Evolutionary conservation across 2,888 invertebrate genomes (phyloP), one percentile per base, ranked within the genome.

Genomic region (Zonitis immaculata): DNA sequence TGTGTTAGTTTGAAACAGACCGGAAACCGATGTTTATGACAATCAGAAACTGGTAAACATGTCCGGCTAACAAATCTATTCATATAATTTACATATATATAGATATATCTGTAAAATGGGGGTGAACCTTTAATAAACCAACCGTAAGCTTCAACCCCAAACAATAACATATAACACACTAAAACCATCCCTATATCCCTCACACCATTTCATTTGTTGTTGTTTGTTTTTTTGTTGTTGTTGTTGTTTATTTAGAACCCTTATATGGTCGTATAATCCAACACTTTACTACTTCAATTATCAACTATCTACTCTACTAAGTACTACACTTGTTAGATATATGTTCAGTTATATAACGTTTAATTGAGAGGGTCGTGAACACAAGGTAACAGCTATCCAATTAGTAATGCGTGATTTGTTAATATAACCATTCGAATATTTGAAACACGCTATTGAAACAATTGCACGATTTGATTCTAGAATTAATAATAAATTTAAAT

Each of bases 1-100:
- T 35, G 14, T 12, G 30, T 11, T 9, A 16, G 7, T 35, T 35
- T 35, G 18, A 35, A 52, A 51, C 56, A 52, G 43, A 54, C 54
- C 52, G 60, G 58, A 61, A 63, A 62, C 64, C 65, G 57, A 64
- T 61, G 61, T 66, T 66, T 66, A 66, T 64, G 63, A 61, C 62
- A 61, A 60, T 61, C 52, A 55, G 47, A 52, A 49, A 46, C 47
- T 56, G 57, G 51, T 55, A 57, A 59, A 63, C 57, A 61, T 51
- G 57, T 51, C 58, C 49, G 44, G 55, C 28, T 12, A 39, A 12
- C 48, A 14, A 26, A 28, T 51, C 53, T 32, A 32, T 16, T 9
- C 35, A 14, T 30, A 25, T n/a, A n/a, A n/a, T n/a, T n/a, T n/a
- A n/a, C n/a, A n/a, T n/a, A n/a, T n/a, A n/a, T n/a, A n/a, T n/a